phyloP scores from a whole-genome alignment of 2,888 invertebrate genomes.

The Chorisops tibialis region DNA sequence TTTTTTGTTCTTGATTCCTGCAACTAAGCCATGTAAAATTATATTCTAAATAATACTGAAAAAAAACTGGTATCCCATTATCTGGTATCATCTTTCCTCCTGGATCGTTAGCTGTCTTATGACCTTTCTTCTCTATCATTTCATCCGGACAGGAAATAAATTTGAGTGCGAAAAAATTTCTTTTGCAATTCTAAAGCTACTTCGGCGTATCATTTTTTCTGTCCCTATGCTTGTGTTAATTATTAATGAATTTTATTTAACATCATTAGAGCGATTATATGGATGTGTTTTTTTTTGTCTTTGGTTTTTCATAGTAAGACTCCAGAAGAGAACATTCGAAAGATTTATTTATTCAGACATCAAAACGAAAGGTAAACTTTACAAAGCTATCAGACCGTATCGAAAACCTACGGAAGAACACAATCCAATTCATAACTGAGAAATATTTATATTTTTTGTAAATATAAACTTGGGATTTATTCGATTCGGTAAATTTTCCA shows the following conservation, averaged over 20 bases:
- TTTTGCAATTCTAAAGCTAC: neutral
- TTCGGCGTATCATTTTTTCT: neutral
- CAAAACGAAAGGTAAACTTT: neutral
- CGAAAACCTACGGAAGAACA: neutral
- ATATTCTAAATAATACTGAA: too few relatives aligned
- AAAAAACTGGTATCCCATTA: too few relatives aligned
- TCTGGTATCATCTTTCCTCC: too few relatives aligned
- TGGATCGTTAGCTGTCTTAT: too few relatives aligned
- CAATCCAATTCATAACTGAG: too few relatives aligned
- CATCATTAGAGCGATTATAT: constrained; percentile 11
- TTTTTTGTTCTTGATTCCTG: too few relatives aligned
- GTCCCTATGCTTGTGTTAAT: neutral
- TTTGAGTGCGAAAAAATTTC: neutral
- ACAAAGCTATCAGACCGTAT: constrained; percentile 5
- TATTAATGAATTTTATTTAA: constrained; percentile 14
- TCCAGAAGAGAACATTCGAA: neutral
- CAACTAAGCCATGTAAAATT: too few relatives aligned
- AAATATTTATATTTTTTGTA: too few relatives aligned
- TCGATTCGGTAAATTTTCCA: too few relatives aligned
- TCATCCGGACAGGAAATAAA: constrained; percentile 16
- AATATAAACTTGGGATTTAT: too few relatives aligned
- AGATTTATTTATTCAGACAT: neutral
- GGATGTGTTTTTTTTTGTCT: constrained; percentile 7
- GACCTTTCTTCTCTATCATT: too few relatives aligned
- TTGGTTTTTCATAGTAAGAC: neutral